Evolutionary conservation across 2,888 invertebrate genomes (phyloP), one percentile per base, ranked within the genome.

Genomic region (Ischnura elegans): DNA sequence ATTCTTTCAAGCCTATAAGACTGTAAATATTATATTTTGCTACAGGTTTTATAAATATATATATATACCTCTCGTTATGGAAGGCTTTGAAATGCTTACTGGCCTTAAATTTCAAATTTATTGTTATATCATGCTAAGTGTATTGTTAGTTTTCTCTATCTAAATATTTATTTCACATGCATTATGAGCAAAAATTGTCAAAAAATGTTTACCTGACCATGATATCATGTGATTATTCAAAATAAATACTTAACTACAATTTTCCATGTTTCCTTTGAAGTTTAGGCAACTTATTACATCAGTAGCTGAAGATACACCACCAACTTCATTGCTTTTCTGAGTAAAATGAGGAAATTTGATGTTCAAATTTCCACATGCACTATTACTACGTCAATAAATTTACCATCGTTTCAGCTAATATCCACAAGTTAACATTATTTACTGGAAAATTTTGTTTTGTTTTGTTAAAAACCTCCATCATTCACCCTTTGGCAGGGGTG

Each of bases 21-120:
- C 90, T 90, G 90, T 66, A 90, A 43, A 90, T 90, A 66, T 66
- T 61, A 66, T 90, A 90, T 90, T 90, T 90, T 90, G 90, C 90
- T 90, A 90, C 42, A 61, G 42, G 43, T 90, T 90, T 90, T 90
- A 90, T 51, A 51, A 5, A 51, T 43, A 90, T 43, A 61, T 61
- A 61, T 61, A 51, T 43, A 90, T 43, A 61, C 55, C 90, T 61
- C 76, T 76, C 76, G n/a, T 43, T 42, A 19, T 61, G 2, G 13
- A 43, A 61, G 90, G 61, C 90, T 86, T 66, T 25, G n/a, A 25
- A 61, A 42, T 90, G 90, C 66, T 66, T 90, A 47, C 42, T 90
- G 51, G 61, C 90, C 43, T 90, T 61, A 61, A 42, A 42, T 61
- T 90, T 61, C 61, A 43, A 43, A 43, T 61, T 51, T 66, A n/a